phyloP scores from a whole-genome alignment of 2,113 vertebrate genomes.

The Epinephelus moara region DNA sequence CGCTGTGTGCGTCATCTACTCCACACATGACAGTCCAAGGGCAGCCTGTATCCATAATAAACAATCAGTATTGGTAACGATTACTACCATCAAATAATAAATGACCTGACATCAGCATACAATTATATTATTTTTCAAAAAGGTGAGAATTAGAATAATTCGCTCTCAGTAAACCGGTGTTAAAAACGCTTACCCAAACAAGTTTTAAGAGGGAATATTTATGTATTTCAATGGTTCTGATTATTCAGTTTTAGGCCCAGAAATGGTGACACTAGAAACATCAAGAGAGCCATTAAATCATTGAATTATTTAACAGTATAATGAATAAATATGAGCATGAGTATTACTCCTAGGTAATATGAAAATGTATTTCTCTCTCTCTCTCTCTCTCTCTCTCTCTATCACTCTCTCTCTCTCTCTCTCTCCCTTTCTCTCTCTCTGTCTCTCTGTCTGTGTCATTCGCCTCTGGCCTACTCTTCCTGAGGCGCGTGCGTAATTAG shows the following conservation, averaged over 20 bases:
- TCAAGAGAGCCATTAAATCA: constrained; percentile 41
- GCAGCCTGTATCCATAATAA: background rate
- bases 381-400: background rate
- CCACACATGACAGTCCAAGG: background rate
- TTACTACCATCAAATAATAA: background rate
- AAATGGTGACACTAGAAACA: constrained; percentile 31
- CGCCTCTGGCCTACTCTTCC: background rate
- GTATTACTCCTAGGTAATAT: constrained; percentile 47
- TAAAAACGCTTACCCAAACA: constrained; percentile 24
- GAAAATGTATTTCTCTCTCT: constrained; percentile 32
- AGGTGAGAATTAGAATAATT: constrained; percentile 3
- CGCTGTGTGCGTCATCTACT: background rate
- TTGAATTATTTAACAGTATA: constrained; percentile 49
- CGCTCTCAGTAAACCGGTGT: background rate
- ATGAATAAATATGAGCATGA: constrained; percentile 56
- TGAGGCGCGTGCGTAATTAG: constrained; percentile 41
- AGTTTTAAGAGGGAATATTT: constrained; percentile 17
- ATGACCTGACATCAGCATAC: background rate
- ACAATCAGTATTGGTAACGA: background rate
- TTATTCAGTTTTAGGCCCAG: constrained; percentile 25
- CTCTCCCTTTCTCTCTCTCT: constrained; percentile 9
- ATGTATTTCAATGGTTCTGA: constrained; percentile 16
- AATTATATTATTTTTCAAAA: background rate
- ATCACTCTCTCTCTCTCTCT: background rate
- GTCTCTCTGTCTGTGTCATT: background rate